These are phyloP conservation scores for Stramonita haemastoma DNA, from an alignment of 2,888 invertebrate species.

Conservation along the genomic window DNA sequence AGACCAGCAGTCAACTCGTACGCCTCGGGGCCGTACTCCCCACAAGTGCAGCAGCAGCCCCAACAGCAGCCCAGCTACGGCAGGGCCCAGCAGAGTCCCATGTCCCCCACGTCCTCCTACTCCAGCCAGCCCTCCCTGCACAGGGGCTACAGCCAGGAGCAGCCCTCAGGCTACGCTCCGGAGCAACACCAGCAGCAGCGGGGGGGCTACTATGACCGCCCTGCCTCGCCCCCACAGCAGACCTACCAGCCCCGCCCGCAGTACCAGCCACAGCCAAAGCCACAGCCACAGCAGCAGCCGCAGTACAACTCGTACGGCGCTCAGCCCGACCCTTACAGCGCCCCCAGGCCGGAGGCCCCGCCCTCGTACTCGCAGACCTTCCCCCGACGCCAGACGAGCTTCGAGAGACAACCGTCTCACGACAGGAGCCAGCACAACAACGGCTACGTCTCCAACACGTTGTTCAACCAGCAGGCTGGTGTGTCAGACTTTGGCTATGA, in stretches of 20 bases:
- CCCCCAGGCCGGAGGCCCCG: constrained; percentile 42
- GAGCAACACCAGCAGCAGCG: background rate
- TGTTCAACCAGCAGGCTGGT: constrained; percentile 24
- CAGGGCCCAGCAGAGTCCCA: constrained; percentile 24
- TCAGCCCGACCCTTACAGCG: background rate
- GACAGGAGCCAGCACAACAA: constrained; percentile 21
- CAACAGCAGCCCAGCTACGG: background rate
- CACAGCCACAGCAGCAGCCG: constrained; percentile 5
- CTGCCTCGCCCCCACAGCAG: background rate
- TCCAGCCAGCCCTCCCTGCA: constrained; percentile 28
- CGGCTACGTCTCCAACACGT: constrained; percentile 35
- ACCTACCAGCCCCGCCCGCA: constrained; percentile 1
- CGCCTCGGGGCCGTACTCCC: constrained; percentile 35
- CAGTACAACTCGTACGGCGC: constrained; percentile 10
- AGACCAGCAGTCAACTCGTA: constrained; percentile 33
- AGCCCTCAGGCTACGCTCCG: constrained; percentile 11
- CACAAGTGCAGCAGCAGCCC: background rate
- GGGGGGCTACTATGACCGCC: constrained; percentile 8
- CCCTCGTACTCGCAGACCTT: constrained; percentile 43
- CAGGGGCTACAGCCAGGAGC: constrained; percentile 36
- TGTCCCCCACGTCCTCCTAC: constrained; percentile 37
- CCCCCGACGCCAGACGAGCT: constrained; percentile 40
- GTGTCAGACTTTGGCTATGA: constrained; percentile 42
- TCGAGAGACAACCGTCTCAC: constrained; percentile 7
- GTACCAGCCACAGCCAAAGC: constrained; percentile 16